Percentiles rank a stretch among this genome's conserved stretches.
These are phyloP conservation scores for Dipodomys stephensi DNA, from an alignment of 2,113 vertebrate species.

Conservation along the genomic window DNA sequence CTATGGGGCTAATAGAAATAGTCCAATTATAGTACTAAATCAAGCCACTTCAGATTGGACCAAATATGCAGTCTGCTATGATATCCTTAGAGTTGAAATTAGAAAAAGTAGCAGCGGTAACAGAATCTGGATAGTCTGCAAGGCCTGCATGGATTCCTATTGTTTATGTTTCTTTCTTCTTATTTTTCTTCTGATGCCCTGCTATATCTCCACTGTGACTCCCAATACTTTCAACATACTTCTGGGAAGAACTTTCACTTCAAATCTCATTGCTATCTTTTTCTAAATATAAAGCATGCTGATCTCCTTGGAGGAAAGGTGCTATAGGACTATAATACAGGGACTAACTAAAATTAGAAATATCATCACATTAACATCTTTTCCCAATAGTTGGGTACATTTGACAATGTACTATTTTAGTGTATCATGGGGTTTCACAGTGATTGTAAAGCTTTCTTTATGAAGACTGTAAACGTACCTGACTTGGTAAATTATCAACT, in stretches of 20 bases:
- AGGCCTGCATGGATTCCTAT: neutral
- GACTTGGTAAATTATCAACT: slow-evolving; percentile 66
- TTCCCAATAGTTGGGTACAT: slow-evolving; percentile 75
- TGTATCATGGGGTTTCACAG: slow-evolving; percentile 79
- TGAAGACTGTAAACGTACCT: slow-evolving; percentile 70
- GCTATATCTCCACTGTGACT: slow-evolving; percentile 13
- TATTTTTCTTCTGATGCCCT: neutral
- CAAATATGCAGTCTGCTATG: neutral
- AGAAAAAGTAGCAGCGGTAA: neutral
- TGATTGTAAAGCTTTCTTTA: slow-evolving; percentile 79
- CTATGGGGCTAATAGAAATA: neutral
- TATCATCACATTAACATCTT: slow-evolving; percentile 76
- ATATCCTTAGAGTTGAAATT: neutral
- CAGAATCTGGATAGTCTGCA: neutral
- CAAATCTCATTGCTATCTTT: slow-evolving; percentile 62
- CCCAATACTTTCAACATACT: slow-evolving; percentile 51
- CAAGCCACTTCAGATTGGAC: neutral
- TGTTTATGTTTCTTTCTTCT: neutral
- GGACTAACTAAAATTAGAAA: slow-evolving; percentile 78
- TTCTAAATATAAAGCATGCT: slow-evolving; percentile 76
- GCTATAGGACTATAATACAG: slow-evolving; percentile 64
- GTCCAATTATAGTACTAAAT: neutral
- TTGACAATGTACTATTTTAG: slow-evolving; percentile 81
- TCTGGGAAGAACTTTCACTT: slow-evolving; percentile 66
- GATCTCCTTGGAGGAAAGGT: slow-evolving; percentile 77